Evolutionary conservation across 2,888 invertebrate genomes (phyloP).

Genomic region (Lepidocyrtinus sp.): DNA sequence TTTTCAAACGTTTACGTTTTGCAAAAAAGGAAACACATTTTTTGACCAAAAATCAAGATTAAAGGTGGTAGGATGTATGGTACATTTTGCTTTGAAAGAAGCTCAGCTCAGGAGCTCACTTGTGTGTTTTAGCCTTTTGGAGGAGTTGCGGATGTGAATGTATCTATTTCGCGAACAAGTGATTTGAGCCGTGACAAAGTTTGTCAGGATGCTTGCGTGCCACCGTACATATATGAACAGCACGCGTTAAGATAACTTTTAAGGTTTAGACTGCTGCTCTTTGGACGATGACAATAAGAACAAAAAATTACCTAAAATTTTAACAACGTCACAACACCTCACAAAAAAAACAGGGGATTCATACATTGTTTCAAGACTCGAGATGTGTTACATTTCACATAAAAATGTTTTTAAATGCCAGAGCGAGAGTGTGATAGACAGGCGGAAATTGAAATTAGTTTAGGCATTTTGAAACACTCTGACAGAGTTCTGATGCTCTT

Average conservation of each 20-base stretch:
- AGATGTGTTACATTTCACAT: not conserved
- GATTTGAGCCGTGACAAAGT: constrained; percentile 55
- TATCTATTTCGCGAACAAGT: constrained; percentile 5
- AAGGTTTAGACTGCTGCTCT: constrained; percentile 10
- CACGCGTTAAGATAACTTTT: not conserved
- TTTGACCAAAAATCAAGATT: not conserved
- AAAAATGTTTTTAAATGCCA: not conserved
- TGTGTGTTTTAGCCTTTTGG: not conserved
- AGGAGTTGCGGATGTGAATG: not conserved
- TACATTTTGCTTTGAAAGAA: not conserved
- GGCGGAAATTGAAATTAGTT: not conserved
- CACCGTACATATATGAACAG: too few species aligned
- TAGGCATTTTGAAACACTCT: constrained; percentile 2
- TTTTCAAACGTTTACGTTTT: not conserved
- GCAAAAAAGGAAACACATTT: not conserved
- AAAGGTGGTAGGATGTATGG: not conserved
- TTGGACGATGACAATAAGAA: constrained; percentile 13
- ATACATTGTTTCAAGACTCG: not conserved
- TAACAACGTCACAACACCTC: not conserved
- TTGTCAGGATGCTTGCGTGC: constrained; percentile 51
- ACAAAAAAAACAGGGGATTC: not conserved
- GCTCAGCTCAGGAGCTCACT: not conserved
- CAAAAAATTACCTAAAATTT: too few species aligned
- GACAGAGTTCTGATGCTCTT: too few species aligned
- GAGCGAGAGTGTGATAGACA: not conserved